Conservation (phyloP, 2,797 vertebrate genomes). For the Enteromius treurensis region DNA sequence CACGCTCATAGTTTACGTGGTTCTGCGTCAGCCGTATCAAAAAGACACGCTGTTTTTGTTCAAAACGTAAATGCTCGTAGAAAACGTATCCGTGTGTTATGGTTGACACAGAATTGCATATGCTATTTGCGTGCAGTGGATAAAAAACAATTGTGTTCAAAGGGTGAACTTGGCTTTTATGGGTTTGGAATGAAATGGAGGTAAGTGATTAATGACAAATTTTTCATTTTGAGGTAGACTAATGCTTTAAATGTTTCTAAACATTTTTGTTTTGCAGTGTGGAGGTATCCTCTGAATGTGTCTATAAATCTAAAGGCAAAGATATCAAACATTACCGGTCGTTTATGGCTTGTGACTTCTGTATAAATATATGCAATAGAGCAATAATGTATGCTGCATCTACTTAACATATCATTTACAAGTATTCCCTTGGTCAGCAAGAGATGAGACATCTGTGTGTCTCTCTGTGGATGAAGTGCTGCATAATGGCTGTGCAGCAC, state of each 20-base stretch:
- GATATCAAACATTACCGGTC: not conserved
- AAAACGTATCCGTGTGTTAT: too few relatives aligned
- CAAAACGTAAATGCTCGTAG: too few relatives aligned
- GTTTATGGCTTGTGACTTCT: not conserved
- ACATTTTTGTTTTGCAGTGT: not conserved
- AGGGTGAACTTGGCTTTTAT: too few relatives aligned
- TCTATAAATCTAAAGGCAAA: not conserved
- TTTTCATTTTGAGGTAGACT: too few relatives aligned
- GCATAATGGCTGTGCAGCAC: conserved; percentile 44
- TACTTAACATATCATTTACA: not conserved
- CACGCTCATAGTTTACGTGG: too few relatives aligned
- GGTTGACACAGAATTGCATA: too few relatives aligned
- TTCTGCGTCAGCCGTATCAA: too few relatives aligned
- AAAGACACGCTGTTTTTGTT: too few relatives aligned
- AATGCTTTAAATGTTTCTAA: not conserved
- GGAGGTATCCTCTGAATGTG: not conserved
- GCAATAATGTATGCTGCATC: not conserved
- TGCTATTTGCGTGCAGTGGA: too few relatives aligned
- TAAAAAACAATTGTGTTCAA: too few relatives aligned
- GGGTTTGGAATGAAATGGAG: too few relatives aligned
- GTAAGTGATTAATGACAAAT: too few relatives aligned
- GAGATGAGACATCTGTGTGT: conserved; percentile 1
- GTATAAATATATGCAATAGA: not conserved
- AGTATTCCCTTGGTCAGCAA: not conserved
- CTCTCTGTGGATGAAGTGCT: conserved; percentile 18